Evolutionary conservation across 2,113 vertebrate genomes (phyloP).

Genomic region (Zosterops borbonicus): DNA sequence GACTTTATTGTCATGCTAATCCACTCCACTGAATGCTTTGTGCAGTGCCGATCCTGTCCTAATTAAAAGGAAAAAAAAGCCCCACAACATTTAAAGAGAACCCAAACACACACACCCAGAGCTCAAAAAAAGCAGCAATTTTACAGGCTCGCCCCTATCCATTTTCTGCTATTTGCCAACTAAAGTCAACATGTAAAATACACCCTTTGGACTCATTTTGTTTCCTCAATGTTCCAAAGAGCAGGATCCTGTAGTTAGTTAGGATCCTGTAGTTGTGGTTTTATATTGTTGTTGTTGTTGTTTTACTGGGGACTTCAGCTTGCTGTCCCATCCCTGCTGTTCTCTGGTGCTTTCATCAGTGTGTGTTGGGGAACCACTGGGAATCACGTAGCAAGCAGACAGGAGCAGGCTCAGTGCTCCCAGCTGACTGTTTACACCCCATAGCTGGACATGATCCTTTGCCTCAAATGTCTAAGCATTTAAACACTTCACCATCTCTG

Average conservation of each 20-base stretch:
- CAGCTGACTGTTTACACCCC: not conserved
- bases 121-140: not conserved
- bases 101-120: not conserved
- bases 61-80: not conserved
- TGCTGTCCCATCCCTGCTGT: not conserved
- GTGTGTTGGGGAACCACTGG: not conserved
- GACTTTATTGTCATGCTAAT: constrained; percentile 32
- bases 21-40: not conserved
- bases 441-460: not conserved
- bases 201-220: not conserved
- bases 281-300: not conserved
- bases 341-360: not conserved
- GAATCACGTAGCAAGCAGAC: not conserved
- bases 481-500: not conserved
- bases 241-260: not conserved
- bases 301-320: not conserved
- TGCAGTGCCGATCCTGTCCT: not conserved
- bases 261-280: not conserved
- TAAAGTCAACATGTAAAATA: not conserved
- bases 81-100: not conserved
- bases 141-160: not conserved
- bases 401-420: not conserved
- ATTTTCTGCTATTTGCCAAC: not conserved
- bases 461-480: not conserved
- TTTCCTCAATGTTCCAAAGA: not conserved